Evolutionary conservation across 2,113 vertebrate genomes (phyloP).

Genomic region (Nesoenas mayeri): DNA sequence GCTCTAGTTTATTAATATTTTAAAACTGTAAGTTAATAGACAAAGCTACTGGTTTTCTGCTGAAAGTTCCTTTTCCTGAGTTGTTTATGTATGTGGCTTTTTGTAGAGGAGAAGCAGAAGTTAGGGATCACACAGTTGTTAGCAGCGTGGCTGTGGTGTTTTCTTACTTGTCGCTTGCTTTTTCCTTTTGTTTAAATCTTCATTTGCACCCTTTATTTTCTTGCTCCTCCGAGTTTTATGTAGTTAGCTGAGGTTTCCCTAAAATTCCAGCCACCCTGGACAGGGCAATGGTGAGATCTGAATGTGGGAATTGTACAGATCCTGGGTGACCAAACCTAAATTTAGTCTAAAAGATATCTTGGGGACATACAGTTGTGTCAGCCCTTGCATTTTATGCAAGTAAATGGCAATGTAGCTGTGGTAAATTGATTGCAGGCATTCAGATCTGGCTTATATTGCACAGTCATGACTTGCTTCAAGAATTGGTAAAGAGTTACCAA

Average conservation of each 20-base stretch:
- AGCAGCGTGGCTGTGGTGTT: neutral
- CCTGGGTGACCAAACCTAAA: neutral
- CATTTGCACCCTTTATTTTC: neutral
- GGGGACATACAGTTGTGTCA: neutral
- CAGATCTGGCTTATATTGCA: neutral
- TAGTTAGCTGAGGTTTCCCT: neutral
- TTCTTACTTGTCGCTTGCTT: neutral
- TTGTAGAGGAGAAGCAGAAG: neutral
- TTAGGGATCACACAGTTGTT: neutral
- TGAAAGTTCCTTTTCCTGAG: neutral
- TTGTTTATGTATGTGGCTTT: neutral
- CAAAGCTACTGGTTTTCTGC: neutral
- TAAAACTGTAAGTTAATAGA: neutral
- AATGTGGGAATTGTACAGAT: neutral
- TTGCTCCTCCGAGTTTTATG: neutral
- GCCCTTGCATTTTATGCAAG: neutral
- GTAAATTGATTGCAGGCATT: neutral
- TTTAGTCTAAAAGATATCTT: neutral
- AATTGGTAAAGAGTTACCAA: neutral
- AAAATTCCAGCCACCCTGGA: neutral
- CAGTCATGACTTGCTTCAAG: neutral
- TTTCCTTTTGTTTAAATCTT: neutral
- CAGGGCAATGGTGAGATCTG: neutral
- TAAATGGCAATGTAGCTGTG: neutral
- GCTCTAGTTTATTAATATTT: neutral